Conservation (phyloP, 2,888 invertebrate genomes). For the Schizotus pectinicornis region DNA sequence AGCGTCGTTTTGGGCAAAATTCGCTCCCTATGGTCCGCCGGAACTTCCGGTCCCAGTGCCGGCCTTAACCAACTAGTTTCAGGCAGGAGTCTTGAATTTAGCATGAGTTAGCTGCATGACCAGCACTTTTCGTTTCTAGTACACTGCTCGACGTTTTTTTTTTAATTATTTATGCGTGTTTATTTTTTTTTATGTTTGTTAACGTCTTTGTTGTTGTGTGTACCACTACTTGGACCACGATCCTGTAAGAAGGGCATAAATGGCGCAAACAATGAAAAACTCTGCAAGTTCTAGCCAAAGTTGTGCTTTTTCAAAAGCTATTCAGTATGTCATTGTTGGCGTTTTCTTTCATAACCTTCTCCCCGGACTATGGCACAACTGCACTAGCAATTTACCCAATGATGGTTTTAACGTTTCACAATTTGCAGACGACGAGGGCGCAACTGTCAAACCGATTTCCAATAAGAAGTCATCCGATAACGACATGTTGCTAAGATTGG, state of each 20-base stretch:
- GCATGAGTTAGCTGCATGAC: neutral
- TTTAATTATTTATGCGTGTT: slow-evolving; percentile 23
- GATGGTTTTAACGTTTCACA: slow-evolving; percentile 5
- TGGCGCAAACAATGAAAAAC: no score
- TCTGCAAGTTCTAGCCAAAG: no score
- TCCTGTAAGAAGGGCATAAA: no score
- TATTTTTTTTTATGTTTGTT: slow-evolving; percentile 21
- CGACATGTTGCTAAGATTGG: slow-evolving; percentile 83
- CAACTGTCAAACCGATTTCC: slow-evolving; percentile 67
- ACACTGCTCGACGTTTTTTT: slow-evolving; percentile 28
- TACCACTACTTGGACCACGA: neutral
- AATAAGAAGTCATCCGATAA: slow-evolving; percentile 69
- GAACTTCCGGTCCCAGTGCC: slow-evolving; percentile 73
- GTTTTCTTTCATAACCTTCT: slow-evolving; percentile 9
- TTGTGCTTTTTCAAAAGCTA: slow-evolving; percentile 25
- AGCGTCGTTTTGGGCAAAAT: slow-evolving; percentile 86
- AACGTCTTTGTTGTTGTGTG: no score
- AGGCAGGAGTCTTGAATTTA: slow-evolving; percentile 62
- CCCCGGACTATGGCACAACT: neutral
- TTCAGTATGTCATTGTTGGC: no score
- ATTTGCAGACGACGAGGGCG: slow-evolving; percentile 73
- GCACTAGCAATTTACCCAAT: no score
- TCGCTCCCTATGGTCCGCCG: slow-evolving; percentile 84
- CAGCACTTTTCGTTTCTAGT: slow-evolving; percentile 28
- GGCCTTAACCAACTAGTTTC: slow-evolving; percentile 85